phyloP scores from a whole-genome alignment of 2,797 vertebrate genomes.

The Hipposideros larvatus region DNA sequence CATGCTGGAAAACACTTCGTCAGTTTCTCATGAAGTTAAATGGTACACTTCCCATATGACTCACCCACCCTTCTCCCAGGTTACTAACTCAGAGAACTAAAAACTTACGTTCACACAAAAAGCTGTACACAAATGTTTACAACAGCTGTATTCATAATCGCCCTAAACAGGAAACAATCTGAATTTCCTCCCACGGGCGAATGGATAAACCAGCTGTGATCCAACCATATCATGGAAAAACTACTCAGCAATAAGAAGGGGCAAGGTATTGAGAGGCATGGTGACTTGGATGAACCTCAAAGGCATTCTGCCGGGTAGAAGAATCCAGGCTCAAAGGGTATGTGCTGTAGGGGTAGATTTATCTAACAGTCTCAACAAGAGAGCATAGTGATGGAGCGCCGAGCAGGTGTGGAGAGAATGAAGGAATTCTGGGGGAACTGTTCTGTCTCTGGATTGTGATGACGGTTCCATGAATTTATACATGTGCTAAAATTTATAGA shows the following conservation, averaged over 20 bases:
- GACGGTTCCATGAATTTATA: not conserved
- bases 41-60: not conserved
- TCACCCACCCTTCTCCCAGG: not conserved
- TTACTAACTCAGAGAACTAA: constrained; percentile 16
- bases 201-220: not conserved
- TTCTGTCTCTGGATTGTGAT: not conserved
- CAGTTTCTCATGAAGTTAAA: not conserved
- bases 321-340: not conserved
- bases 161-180: not conserved
- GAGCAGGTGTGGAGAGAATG: not conserved
- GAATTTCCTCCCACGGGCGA: not conserved
- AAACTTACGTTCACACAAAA: not conserved
- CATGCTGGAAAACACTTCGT: not conserved
- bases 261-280: no score
- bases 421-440: not conserved
- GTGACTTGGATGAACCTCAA: not conserved
- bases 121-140: not conserved
- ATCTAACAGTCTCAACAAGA: not conserved
- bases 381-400: not conserved
- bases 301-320: not conserved
- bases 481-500: not conserved
- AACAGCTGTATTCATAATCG: not conserved
- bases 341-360: not conserved
- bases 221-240: not conserved
- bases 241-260: not conserved